A percentile compares a stretch with the other conserved stretches of the same genome.
phyloP scores from a whole-genome alignment of 2,888 invertebrate genomes.

The Drosophila dives region DNA sequence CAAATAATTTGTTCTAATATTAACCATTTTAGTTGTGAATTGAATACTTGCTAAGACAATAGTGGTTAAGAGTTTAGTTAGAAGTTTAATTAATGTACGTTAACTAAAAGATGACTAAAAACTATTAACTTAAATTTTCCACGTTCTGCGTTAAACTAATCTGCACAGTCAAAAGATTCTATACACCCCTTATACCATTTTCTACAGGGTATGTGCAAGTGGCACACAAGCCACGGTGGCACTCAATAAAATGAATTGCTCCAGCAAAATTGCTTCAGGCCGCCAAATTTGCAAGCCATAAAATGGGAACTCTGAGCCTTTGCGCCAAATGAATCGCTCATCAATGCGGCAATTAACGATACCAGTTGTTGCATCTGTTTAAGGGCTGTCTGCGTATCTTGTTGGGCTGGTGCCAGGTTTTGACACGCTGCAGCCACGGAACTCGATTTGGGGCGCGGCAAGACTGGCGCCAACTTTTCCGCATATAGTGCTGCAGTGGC shows the following conservation, averaged over 20 bases:
- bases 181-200: background rate
- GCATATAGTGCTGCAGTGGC: conserved; percentile 50
- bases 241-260: conserved; percentile 47
- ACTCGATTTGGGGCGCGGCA: conserved; percentile 63
- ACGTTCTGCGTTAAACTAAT: background rate
- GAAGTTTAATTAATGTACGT: background rate
- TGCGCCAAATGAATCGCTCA: conserved; percentile 46
- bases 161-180: background rate
- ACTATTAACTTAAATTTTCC: background rate
- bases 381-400: conserved; percentile 7
- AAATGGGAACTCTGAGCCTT: conserved; percentile 37
- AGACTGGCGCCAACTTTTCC: conserved; percentile 21
- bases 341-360: conserved; percentile 64
- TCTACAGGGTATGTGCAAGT: conserved; percentile 24
- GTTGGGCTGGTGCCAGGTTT: conserved; percentile 50
- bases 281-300: conserved; percentile 15
- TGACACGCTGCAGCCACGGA: conserved; percentile 65
- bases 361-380: conserved; percentile 22
- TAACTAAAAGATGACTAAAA: background rate
- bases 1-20: background rate
- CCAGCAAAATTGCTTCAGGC: conserved; percentile 10
- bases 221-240: conserved; percentile 15
- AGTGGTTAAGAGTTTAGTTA: background rate
- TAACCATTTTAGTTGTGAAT: too few species aligned
- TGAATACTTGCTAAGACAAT: too few species aligned